phyloP scores from a whole-genome alignment of 1,140 invertebrate genomes.

The Oscheius sp. region DNA sequence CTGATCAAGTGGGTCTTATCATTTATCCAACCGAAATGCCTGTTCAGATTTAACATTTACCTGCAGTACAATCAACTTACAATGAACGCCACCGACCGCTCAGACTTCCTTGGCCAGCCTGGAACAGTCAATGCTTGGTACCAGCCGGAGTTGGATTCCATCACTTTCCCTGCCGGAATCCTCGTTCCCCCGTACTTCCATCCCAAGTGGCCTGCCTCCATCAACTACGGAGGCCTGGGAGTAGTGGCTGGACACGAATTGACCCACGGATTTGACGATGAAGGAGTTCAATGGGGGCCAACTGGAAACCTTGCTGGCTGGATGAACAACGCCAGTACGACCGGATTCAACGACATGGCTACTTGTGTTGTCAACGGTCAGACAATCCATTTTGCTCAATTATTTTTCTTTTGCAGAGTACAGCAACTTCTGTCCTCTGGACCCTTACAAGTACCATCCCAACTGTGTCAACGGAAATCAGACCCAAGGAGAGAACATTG shows the following conservation, averaged over 20 bases:
- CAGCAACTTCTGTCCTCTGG: constrained; percentile 71
- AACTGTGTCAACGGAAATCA: constrained; percentile 73
- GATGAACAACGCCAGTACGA: constrained; percentile 33
- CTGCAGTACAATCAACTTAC: constrained; percentile 33
- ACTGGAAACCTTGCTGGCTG: constrained; percentile 22
- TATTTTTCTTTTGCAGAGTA: constrained; percentile 75
- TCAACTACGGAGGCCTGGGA: constrained; percentile 41
- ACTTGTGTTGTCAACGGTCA: constrained; percentile 74
- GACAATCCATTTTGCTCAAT: too few relatives aligned
- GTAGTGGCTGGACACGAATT: constrained; percentile 67
- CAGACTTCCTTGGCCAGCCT: constrained; percentile 41
- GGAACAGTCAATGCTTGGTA: constrained; percentile 46
- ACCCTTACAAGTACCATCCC: constrained; percentile 62
- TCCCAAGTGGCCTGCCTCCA: constrained; percentile 27
- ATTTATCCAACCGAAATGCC: not conserved
- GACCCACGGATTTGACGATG: constrained; percentile 53
- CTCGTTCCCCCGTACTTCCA: constrained; percentile 33
- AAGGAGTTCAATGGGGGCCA: constrained; percentile 49
- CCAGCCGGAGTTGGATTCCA: constrained; percentile 42
- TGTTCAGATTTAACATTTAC: constrained; percentile 23
- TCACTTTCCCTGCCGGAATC: constrained; percentile 44
- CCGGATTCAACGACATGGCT: too few relatives aligned
- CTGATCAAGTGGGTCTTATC: constrained; percentile 4
- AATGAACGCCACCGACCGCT: constrained; percentile 18
- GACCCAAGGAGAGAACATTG: constrained; percentile 90